Evolutionary conservation across 1,140 invertebrate species (phyloP).

Genomic region (Drosophila pandora): DNA sequence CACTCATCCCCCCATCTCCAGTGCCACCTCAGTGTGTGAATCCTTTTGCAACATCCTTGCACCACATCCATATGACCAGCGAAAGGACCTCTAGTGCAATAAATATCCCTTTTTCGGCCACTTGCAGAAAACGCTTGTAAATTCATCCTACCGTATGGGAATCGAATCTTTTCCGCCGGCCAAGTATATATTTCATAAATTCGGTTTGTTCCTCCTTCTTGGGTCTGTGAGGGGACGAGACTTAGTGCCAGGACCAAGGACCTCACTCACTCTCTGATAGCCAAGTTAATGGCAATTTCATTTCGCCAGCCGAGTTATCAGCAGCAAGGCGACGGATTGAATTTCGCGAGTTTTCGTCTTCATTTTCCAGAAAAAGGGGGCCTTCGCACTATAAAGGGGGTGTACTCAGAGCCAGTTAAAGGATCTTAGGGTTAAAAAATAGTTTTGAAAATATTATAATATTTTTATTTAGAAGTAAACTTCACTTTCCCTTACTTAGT

Average conservation of each 20-base stretch:
- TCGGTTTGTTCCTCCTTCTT: conserved; percentile 13
- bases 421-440: too few species aligned
- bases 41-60: conserved; percentile 2
- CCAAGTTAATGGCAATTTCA: conserved; percentile 44
- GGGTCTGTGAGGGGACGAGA: neutral
- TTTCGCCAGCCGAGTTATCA: conserved; percentile 23
- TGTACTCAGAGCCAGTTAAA: too few species aligned
- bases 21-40: neutral
- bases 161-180: conserved; percentile 1
- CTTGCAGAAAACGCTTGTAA: conserved; percentile 47
- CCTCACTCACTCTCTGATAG: neutral
- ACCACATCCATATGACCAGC: neutral
- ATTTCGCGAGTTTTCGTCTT: conserved; percentile 27
- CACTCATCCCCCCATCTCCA: neutral
- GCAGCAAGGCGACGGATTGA: conserved; percentile 25
- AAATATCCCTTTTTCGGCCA: conserved; percentile 32
- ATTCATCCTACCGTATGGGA: conserved; percentile 23
- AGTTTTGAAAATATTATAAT: too few species aligned
- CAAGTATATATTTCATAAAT: conserved; percentile 30
- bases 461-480: too few species aligned
- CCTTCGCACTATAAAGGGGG: neutral
- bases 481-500: too few species aligned
- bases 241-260: neutral
- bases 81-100: conserved; percentile 37
- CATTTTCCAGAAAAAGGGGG: neutral